These are phyloP conservation scores for Pachymerium ferrugineum DNA, from an alignment of 2,888 invertebrate genomes.

Conservation along the genomic window DNA sequence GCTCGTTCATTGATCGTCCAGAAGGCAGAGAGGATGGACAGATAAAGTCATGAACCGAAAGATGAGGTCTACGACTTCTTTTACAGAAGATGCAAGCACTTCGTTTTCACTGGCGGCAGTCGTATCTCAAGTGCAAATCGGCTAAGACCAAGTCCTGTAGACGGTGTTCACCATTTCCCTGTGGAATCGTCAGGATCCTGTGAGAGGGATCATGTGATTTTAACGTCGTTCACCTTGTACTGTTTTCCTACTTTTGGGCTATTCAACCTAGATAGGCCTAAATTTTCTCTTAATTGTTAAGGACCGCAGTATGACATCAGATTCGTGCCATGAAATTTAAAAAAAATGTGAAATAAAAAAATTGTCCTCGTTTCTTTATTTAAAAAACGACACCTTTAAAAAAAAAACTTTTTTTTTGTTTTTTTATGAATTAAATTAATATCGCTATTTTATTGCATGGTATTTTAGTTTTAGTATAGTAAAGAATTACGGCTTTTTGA, in stretches of 20 bases:
- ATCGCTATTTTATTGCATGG: too few relatives aligned
- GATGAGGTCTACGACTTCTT: not conserved
- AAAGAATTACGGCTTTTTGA: too few relatives aligned
- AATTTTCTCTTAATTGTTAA: too few relatives aligned
- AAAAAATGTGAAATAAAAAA: too few relatives aligned
- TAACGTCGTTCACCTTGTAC: not conserved
- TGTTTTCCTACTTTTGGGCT: not conserved
- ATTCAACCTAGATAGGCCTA: not conserved
- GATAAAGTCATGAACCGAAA: not conserved
- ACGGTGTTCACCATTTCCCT: not conserved
- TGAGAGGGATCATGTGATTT: not conserved
- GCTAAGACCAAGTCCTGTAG: not conserved
- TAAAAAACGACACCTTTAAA: too few relatives aligned
- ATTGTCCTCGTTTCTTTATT: too few relatives aligned
- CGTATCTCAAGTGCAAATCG: slow-evolving; percentile 13
- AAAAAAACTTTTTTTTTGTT: too few relatives aligned
- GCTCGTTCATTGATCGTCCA: not conserved
- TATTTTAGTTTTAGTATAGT: too few relatives aligned
- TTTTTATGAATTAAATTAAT: too few relatives aligned
- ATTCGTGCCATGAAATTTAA: too few relatives aligned
- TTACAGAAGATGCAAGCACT: not conserved
- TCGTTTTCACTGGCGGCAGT: slow-evolving; percentile 1
- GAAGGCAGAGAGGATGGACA: not conserved
- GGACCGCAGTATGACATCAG: too few relatives aligned
- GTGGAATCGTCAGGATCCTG: not conserved